Base-by-base conservation (phyloP, 2,888 invertebrate species). In the Tholera decimalis region DNA sequence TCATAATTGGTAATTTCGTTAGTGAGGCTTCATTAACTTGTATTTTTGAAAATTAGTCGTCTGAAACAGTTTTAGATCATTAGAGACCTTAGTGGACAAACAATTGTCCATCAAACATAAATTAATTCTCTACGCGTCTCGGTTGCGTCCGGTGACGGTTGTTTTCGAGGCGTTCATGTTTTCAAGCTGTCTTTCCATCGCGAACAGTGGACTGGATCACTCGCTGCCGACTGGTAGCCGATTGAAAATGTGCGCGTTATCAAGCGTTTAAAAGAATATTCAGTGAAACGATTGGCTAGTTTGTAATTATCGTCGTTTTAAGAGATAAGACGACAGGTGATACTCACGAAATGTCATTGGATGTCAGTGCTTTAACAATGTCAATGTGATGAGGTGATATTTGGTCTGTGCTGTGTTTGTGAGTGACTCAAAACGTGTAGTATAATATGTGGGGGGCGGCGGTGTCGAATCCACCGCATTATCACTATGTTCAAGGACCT, bases 61-160 rank as follows among this genome's bases (percentile, higher is more conserved):
- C 81, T 77, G 83, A 87, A 87, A 85, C 81, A 57, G 81, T 83
- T 82, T 76, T 81, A 83, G 85, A 88, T 87, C 86, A 86, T 88
- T 88, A 85, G 85, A 73, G 79, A 85, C 93, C 91, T 88, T 92
- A 89, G 92, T 89, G 71, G 90, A 88, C 84, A 83, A 88, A 93
- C 93, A 92, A 94, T 93, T 88, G 94, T 90, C 89, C 89, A 91
- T 93, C 91, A 91, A 91, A 88, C 83, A 86, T 86, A 85, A 92
- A 94, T 95, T 94, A 93, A 94, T 94, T 94, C 94, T 89, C 88
- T 82, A 88, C 92, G 91, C 95, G 94, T 94, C 90, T 88, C 88
- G 83, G 85, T 88, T 83, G 91, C 93, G 93, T 94, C 95, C 94
- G 95, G 94, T 91, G 91, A 90, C 89, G 89, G 89, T 88, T 89